phyloP scores from a whole-genome alignment of 2,888 invertebrate genomes.

The Lasioglossum oenotherae region DNA sequence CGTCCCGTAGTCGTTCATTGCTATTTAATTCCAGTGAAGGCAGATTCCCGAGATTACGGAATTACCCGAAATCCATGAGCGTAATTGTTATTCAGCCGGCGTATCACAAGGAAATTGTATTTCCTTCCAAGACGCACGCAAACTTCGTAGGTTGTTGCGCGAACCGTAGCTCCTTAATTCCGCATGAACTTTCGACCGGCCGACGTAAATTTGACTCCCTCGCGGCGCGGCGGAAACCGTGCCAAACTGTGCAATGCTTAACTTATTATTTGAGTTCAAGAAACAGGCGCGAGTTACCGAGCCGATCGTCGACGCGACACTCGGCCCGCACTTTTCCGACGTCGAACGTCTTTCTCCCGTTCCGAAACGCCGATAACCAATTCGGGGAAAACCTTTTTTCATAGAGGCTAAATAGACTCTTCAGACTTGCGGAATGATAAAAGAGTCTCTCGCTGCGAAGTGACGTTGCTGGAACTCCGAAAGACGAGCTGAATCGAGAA shows the following conservation, averaged over 20 bases:
- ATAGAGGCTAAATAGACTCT: not conserved
- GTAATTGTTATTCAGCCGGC: conserved; percentile 39
- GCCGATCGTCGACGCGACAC: conserved; percentile 26
- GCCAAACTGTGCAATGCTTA: conserved; percentile 41
- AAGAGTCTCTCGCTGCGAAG: too few species aligned
- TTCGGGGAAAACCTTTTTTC: conserved; percentile 21
- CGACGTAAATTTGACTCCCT: conserved; percentile 22
- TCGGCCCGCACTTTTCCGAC: conserved; percentile 1
- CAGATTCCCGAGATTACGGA: conserved; percentile 35
- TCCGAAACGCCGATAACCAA: not conserved
- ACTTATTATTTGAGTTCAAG: conserved; percentile 36
- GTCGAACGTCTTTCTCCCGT: not conserved
- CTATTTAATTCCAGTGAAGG: conserved; percentile 26
- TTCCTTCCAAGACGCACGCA: conserved; percentile 28
- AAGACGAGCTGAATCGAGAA: too few species aligned
- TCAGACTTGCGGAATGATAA: too few species aligned
- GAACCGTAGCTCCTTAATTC: conserved; percentile 39
- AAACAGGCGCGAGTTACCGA: conserved; percentile 20
- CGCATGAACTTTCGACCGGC: conserved; percentile 43
- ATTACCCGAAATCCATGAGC: conserved; percentile 32
- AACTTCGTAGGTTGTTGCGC: conserved; percentile 28
- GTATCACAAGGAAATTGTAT: conserved; percentile 37
- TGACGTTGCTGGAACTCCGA: too few species aligned
- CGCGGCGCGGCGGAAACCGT: conserved; percentile 19
- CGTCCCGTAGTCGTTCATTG: not conserved